phyloP scores from a whole-genome alignment of 2,888 invertebrate genomes.

The Parasteatoda lunata region DNA sequence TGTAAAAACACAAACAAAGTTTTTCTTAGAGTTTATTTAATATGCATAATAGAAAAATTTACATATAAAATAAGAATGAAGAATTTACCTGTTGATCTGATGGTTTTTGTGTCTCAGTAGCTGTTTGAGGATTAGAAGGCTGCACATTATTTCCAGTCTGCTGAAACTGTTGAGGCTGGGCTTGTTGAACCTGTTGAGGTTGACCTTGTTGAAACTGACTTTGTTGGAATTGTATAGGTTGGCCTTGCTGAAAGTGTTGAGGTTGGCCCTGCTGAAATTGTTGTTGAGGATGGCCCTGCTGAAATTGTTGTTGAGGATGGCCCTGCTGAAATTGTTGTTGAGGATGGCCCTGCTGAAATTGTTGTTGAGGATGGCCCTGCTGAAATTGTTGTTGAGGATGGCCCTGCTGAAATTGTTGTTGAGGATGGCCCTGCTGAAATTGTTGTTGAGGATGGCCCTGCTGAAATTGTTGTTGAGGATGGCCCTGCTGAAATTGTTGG shows the following conservation, averaged over 20 bases:
- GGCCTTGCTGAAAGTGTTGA: constrained; percentile 72
- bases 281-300: constrained; percentile 48
- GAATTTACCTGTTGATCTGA: constrained; percentile 7
- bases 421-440: constrained; percentile 71
- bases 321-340: constrained; percentile 63
- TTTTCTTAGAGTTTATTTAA: not conserved
- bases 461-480: constrained; percentile 70
- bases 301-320: constrained; percentile 65
- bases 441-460: constrained; percentile 69
- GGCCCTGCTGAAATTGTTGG: constrained; percentile 70
- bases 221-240: constrained; percentile 70
- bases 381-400: constrained; percentile 64
- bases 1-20: not conserved
- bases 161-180: constrained; percentile 7
- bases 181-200: constrained; percentile 47
- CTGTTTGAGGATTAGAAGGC: constrained; percentile 7
- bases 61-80: too few species aligned
- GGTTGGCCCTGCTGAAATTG: constrained; percentile 63
- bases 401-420: constrained; percentile 72
- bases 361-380: constrained; percentile 68
- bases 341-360: constrained; percentile 71
- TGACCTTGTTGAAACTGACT: constrained; percentile 72
- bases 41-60: not conserved
- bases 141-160: constrained; percentile 7
- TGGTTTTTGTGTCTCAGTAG: constrained; percentile 6